Conservation (phyloP, 2,113 vertebrate genomes). For the Periophthalmodon schlosseri region DNA sequence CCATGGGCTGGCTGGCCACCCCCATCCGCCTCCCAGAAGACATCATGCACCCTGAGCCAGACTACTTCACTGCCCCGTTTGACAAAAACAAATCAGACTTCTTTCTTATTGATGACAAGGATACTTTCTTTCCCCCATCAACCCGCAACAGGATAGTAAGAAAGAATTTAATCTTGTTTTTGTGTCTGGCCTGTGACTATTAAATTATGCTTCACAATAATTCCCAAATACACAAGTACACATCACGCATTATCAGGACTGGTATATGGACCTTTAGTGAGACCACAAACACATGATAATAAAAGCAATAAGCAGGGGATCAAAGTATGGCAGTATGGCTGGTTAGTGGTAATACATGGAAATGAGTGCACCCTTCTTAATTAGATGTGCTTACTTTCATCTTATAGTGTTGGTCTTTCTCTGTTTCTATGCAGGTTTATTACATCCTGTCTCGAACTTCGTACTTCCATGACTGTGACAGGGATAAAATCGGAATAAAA, state of each 20-base stretch:
- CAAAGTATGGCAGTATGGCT: background rate
- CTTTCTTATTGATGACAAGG: constrained; percentile 86
- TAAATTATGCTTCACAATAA: background rate
- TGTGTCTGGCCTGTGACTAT: constrained; percentile 19
- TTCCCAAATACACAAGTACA: background rate
- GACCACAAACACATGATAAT: background rate
- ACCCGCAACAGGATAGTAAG: constrained; percentile 96
- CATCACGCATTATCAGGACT: no score
- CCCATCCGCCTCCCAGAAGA: constrained; percentile 82
- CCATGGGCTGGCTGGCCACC: constrained; percentile 80
- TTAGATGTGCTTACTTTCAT: background rate
- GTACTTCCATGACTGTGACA: constrained; percentile 84
- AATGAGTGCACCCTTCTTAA: background rate
- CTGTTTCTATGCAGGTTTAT: constrained; percentile 81
- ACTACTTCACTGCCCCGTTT: constrained; percentile 92
- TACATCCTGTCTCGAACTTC: constrained; percentile 93
- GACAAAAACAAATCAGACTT: constrained; percentile 89
- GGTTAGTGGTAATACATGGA: background rate
- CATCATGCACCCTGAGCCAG: constrained; percentile 86
- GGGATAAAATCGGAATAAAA: constrained; percentile 93
- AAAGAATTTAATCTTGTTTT: background rate
- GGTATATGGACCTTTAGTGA: background rate
- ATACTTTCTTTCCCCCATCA: constrained; percentile 88
- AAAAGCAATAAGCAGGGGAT: background rate
- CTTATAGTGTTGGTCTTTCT: constrained; percentile 2